Base-by-base conservation (phyloP, 2,888 invertebrate genomes). In the Nemotelus nigrinus region DNA sequence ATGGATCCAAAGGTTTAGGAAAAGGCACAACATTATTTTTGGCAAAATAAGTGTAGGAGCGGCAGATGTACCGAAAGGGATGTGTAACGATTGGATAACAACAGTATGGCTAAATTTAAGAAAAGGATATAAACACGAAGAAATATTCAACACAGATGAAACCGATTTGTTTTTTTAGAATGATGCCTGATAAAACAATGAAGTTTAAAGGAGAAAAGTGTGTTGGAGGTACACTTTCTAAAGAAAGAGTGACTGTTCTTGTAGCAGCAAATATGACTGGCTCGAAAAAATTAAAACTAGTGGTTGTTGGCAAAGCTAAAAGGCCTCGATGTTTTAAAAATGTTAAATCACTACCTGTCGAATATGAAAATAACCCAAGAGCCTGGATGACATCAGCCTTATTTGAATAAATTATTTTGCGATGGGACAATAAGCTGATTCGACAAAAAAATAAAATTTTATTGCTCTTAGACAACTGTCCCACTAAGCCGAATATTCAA, bases 81-180 rank as follows among this genome's bases (percentile, higher is more conserved):
- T 58, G 10, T 58, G 58, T n/a, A 58, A 58, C 58, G 25, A 58
- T 58, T 58, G 58, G 58, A 25, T 58, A 58, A 7, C 58, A 58
- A 58, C 45, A 45, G 65, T 65, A 47, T 65, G 10, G 65, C 65
- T 2, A 47, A 65, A 47, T 65, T 41, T 65, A 65, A 10, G 47
- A 47, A 10, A 45, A 47, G 65, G 65, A 43, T 63, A 63, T 25
- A 63, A 39, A 43, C 1, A 63, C 44, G 63, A 63, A 43, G 63
- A 65, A 47, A 65, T 65, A n/a, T 65, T 65, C 65, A 65, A 65
- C 47, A 47, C 65, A 47, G 65, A 65, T 65, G 47, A 65, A 47
- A 39, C 47, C 7, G 47, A 1, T 2, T 65, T 47, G 39, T 68
- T 68, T 68, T 58, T 5, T n/a, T n/a, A 58, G 58, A 58, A 58